Evolutionary conservation across 1,140 invertebrate genomes (phyloP).

Genomic region (Drosophila ficusphila): DNA sequence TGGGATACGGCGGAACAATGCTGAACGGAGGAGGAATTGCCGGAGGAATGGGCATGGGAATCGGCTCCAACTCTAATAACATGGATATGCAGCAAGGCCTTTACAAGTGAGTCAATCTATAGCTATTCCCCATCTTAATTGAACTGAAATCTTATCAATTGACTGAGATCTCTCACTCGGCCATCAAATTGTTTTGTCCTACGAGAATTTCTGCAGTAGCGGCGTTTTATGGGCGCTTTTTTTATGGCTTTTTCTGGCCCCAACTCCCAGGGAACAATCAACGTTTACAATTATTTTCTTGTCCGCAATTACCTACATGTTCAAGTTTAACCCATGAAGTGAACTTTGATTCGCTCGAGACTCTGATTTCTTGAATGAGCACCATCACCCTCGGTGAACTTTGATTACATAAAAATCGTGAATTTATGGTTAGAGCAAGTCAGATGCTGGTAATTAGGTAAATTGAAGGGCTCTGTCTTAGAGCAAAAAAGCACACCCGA

Average conservation of each 20-base stretch:
- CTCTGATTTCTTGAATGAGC: conserved; percentile 28
- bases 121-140: conserved; percentile 58
- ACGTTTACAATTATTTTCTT: conserved; percentile 57
- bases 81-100: conserved; percentile 64
- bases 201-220: conserved; percentile 21
- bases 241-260: conserved; percentile 31
- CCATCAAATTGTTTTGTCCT: conserved; percentile 72
- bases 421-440: conserved; percentile 23
- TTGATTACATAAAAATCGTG: conserved; percentile 46
- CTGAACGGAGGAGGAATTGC: conserved; percentile 12
- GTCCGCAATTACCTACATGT: conserved; percentile 35
- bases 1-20: conserved; percentile 61
- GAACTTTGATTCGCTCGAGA: conserved; percentile 33
- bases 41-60: conserved; percentile 31
- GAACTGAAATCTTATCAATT: conserved; percentile 76
- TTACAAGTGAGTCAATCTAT: conserved; percentile 66
- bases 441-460: conserved; percentile 21
- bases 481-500: neutral
- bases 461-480: conserved; percentile 21
- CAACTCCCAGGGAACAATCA: conserved; percentile 60
- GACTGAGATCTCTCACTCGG: conserved; percentile 59
- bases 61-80: conserved; percentile 25
- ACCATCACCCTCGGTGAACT: conserved; percentile 35
- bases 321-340: conserved; percentile 17
- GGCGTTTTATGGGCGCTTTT: conserved; percentile 31